Percentiles rank a stretch among this genome's conserved stretches.
Evolutionary conservation across 2,797 vertebrate species (phyloP).

Genomic region (Neosalanx taihuensis): DNA sequence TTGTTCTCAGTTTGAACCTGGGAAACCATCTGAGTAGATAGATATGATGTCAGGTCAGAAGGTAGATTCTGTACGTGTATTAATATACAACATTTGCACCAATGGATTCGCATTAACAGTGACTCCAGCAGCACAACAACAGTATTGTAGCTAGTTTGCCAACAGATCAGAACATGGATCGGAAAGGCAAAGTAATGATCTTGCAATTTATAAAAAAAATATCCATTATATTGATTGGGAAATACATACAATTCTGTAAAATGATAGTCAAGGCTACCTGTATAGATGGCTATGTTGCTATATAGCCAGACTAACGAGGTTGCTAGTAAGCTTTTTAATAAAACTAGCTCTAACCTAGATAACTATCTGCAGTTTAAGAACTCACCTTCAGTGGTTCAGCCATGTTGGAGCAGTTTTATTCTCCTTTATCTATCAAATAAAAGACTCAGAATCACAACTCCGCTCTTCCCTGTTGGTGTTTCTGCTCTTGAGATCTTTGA

Average conservation of each 20-base stretch:
- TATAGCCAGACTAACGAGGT: no score
- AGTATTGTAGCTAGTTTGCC: no score
- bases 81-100: no score
- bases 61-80: no score
- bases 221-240: not conserved
- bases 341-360: not conserved
- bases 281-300: not conserved
- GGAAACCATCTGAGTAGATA: not conserved
- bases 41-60: no score
- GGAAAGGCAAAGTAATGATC: no score
- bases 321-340: no score
- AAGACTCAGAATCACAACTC: not conserved
- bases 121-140: no score
- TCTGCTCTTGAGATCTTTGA: conserved; percentile 15
- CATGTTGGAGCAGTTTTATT: conserved; percentile 3
- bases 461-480: not conserved
- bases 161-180: no score
- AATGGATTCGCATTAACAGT: no score
- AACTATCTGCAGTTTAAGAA: not conserved
- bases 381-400: conserved; percentile 29
- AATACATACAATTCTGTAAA: no score
- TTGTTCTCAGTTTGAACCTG: conserved; percentile 81
- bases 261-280: no score
- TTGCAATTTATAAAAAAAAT: not conserved
- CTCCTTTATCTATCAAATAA: not conserved